These are phyloP conservation scores for Drosophila nannoptera DNA, from an alignment of 1,140 invertebrate genomes.

Conservation along the genomic window DNA sequence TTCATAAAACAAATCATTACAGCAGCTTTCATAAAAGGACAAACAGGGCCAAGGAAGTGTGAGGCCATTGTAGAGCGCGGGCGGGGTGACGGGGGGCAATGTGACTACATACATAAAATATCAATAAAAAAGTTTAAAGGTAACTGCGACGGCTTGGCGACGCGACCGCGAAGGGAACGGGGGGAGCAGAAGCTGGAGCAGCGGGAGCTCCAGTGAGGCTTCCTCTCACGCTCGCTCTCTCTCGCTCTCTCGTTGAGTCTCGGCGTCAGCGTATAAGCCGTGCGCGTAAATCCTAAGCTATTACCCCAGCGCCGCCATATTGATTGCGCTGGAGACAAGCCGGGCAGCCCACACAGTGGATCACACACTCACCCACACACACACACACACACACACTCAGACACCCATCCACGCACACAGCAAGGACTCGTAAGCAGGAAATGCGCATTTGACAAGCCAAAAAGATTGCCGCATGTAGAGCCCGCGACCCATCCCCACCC, in stretches of 20 bases:
- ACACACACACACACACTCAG: conserved; percentile 15
- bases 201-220: too few species aligned
- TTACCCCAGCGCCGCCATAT: conserved; percentile 73
- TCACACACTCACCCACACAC: conserved; percentile 27
- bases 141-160: conserved; percentile 64
- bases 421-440: conserved; percentile 72
- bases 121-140: conserved; percentile 77
- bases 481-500: conserved; percentile 4
- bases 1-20: conserved; percentile 77
- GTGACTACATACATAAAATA: conserved; percentile 72
- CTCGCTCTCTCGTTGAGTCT: background rate
- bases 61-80: background rate
- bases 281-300: conserved; percentile 74
- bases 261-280: conserved; percentile 29
- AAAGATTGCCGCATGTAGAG: conserved; percentile 67
- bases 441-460: conserved; percentile 77
- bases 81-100: conserved; percentile 8
- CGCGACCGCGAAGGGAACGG: conserved; percentile 40
- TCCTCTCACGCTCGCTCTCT: background rate
- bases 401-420: conserved; percentile 15
- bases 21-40: conserved; percentile 65
- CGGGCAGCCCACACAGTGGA: conserved; percentile 25
- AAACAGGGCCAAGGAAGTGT: conserved; percentile 18
- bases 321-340: conserved; percentile 74
- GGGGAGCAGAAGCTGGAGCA: conserved; percentile 5